Evolutionary conservation across 2,113 vertebrate species (phyloP), one percentile per base, ranked within the genome.

Genomic region (Mustela lutreola): DNA sequence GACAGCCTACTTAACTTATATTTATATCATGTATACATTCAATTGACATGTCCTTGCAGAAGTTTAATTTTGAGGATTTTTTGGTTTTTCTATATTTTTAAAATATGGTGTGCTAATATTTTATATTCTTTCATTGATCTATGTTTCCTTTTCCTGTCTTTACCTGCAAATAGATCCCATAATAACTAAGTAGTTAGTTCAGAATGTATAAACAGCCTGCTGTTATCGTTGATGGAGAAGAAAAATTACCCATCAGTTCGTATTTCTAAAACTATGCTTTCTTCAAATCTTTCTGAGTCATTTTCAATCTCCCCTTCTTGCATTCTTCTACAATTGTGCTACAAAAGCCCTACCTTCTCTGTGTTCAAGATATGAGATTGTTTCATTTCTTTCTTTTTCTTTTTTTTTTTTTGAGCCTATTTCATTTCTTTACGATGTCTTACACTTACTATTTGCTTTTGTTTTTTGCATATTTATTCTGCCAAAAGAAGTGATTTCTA

Each of bases 381-480:
- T 95, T 93, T 75, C 3, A 48, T 86, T 79, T 94, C 19, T 62
- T 81, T 36, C 28, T 88, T 45, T 58, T 58, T 58, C 19, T 58
- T 19, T 42, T 53, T 4, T 84, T 4, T 84, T 7, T 96, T 62
- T 89, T 62, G 11, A 39, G 10, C 19, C 16, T 45, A 24, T 95
- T 93, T 75, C 3, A n/a, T 82, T 79, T 92, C 15, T 75, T 86
- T 88, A 50, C 7, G 36, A 79, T 50, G 14, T 45, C 45, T 67
- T 82, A 39, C 0, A 50, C 2, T 36, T 80, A 18, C 10, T 11
- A 0, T 42, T 42, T 24, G 1, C 36, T 42, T 88, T 39, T 86
- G 86, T 16, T 45, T 56, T 16, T 12, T 11, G 3, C 2, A 4
- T 2, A 7, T 89, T 75, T 76, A 26, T 18, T 63, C 62, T 76